These are phyloP conservation scores for Drosophila saltans DNA, from an alignment of 1,140 invertebrate genomes.

Conservation along the genomic window DNA sequence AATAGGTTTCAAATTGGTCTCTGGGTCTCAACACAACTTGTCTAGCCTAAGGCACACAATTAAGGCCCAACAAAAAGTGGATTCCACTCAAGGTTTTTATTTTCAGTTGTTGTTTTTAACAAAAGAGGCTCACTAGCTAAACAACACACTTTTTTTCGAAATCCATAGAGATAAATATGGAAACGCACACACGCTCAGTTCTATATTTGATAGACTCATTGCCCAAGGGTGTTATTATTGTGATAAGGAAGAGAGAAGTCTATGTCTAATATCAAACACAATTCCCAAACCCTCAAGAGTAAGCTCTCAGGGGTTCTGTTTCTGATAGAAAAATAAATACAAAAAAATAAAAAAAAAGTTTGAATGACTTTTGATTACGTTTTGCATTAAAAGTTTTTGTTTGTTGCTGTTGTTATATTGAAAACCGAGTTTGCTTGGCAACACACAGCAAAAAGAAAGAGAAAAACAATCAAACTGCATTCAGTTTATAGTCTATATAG, in stretches of 20 bases:
- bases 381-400: conserved; percentile 24
- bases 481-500: conserved; percentile 25
- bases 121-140: background rate
- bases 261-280: conserved; percentile 2
- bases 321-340: too few relatives aligned
- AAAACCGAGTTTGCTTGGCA: conserved; percentile 67
- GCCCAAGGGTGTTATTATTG: background rate
- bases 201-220: background rate
- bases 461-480: conserved; percentile 42
- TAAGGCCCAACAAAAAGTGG: background rate
- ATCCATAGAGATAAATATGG: background rate
- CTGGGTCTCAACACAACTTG: conserved; percentile 2
- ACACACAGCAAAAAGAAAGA: conserved; percentile 35
- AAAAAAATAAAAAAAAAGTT: background rate
- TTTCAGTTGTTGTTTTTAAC: background rate
- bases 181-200: background rate
- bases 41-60: background rate
- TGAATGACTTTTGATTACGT: conserved; percentile 11
- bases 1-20: background rate
- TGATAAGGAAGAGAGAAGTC: background rate
- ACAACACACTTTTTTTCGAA: too few relatives aligned
- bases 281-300: background rate
- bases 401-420: conserved; percentile 24
- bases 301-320: background rate
- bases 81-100: background rate